phyloP scores from a whole-genome alignment of 2,888 invertebrate species.

The Thera britannica region DNA sequence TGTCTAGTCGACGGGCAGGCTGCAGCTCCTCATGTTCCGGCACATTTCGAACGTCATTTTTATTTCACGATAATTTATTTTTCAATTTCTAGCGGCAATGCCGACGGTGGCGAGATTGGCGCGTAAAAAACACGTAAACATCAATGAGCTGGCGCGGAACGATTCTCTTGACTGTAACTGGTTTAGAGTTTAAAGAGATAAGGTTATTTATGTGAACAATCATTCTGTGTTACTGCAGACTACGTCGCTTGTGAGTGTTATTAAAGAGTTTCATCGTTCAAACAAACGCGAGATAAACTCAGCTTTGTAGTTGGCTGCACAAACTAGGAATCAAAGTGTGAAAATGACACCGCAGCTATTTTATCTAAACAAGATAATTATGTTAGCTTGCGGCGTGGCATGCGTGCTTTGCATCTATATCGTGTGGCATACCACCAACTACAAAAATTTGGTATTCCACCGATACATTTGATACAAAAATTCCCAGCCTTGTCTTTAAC shows the following conservation, averaged over 20 bases:
- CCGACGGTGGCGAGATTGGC: slow-evolving; percentile 70
- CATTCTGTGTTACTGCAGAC: slow-evolving; percentile 77
- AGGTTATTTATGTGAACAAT: slow-evolving; percentile 81
- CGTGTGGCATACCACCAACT: slow-evolving; percentile 19
- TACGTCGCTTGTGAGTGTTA: slow-evolving; percentile 49
- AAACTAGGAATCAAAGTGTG: no score
- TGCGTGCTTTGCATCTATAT: slow-evolving; percentile 40
- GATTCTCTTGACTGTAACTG: slow-evolving; percentile 74
- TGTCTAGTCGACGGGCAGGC: slow-evolving; percentile 53
- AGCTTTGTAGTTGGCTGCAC: no score
- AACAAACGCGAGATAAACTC: no score
- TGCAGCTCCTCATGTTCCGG: slow-evolving; percentile 40
- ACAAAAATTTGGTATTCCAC: neutral
- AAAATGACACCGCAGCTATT: neutral
- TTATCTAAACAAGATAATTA: neutral
- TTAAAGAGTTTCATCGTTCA: no score
- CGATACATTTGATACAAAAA: slow-evolving; percentile 8
- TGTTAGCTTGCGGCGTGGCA: neutral
- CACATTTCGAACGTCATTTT: slow-evolving; percentile 63
- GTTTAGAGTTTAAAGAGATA: slow-evolving; percentile 82
- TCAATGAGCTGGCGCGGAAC: slow-evolving; percentile 72
- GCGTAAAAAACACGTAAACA: slow-evolving; percentile 82
- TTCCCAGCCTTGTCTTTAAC: slow-evolving; percentile 5
- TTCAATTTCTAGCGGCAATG: slow-evolving; percentile 75
- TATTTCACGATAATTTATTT: slow-evolving; percentile 78